Evolutionary conservation across 2,797 vertebrate genomes (phyloP).

Genomic region (Oreochromis grahami): DNA sequence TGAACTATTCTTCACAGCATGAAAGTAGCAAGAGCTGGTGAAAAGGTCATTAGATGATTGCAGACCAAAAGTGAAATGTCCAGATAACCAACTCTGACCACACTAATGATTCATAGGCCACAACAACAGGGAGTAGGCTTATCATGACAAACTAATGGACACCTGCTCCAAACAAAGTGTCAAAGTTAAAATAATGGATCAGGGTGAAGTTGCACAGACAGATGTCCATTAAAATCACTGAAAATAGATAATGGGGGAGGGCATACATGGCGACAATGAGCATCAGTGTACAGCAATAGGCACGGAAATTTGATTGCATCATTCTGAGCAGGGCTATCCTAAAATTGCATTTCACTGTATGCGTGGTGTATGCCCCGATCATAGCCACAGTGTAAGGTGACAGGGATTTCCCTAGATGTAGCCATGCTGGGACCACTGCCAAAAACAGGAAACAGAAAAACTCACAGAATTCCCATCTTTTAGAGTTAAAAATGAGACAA

Average conservation of each 20-base stretch:
- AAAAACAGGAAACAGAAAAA: background rate
- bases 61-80: background rate
- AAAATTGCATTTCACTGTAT: background rate
- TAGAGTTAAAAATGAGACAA: background rate
- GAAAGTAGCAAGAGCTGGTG: background rate
- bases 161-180: background rate
- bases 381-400: background rate
- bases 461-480: background rate
- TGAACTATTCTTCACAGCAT: background rate
- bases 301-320: background rate
- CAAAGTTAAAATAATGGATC: background rate
- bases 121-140: background rate
- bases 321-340: background rate
- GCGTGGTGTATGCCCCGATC: background rate
- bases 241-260: background rate
- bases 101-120: slow-evolving; percentile 26
- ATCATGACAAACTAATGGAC: background rate
- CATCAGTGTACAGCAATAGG: background rate
- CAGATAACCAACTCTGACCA: background rate
- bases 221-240: background rate
- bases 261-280: background rate
- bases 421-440: background rate
- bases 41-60: background rate
- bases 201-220: background rate
- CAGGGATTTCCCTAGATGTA: background rate